Evolutionary conservation across 2,113 vertebrate genomes (phyloP), one percentile per base, ranked within the genome.

Genomic region (Archilochus colubris): DNA sequence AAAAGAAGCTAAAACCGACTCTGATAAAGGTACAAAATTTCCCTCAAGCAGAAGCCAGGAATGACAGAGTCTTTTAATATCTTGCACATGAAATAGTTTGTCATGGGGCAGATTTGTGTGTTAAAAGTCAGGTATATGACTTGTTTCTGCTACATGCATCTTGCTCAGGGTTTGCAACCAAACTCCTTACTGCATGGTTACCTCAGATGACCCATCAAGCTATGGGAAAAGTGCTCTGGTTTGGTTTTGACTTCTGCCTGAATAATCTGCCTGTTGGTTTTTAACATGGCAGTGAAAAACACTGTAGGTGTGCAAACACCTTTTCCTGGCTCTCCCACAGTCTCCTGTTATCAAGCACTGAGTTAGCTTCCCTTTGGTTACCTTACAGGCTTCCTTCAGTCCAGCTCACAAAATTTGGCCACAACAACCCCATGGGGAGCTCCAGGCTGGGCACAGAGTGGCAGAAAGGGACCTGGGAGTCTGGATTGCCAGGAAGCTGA

Each of bases 221-320:
- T 57, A 15, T 6, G 53, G 66, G 59, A 70, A 44, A 86, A 59
- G 36, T 48, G 16, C 36, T 68, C 91, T 94, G 48, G 57, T 86
- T 95, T 89, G 70, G 82, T 62, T 95, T 91, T 81, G 48, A 80
- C 40, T 95, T 76, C 78, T 85, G 64, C 63, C 82, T 66, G 40
- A 94, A 63, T 31, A 77, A 70, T 87, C 64, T 86, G 38, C 79
- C n/a, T 68, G 72, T 28, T 94, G 75, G 48, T 81, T 95, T 91
- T 95, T 67, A 63, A 30, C 27, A 8, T 1, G 1, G 43, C 9
- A 19, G 28, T 85, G 73, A 17, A 74, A 74, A 77, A 38, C 10
- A 38, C 36, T 38, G 36, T 38, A 38, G 22, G 51, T 30, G 28
- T 1, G 23, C 85, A 79, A 70, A 51, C 59, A 44, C 51, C 51